Evolutionary conservation across 2,888 invertebrate genomes (phyloP), one percentile per base, ranked within the genome.

Genomic region (Mesopsocus fuscifrons): DNA sequence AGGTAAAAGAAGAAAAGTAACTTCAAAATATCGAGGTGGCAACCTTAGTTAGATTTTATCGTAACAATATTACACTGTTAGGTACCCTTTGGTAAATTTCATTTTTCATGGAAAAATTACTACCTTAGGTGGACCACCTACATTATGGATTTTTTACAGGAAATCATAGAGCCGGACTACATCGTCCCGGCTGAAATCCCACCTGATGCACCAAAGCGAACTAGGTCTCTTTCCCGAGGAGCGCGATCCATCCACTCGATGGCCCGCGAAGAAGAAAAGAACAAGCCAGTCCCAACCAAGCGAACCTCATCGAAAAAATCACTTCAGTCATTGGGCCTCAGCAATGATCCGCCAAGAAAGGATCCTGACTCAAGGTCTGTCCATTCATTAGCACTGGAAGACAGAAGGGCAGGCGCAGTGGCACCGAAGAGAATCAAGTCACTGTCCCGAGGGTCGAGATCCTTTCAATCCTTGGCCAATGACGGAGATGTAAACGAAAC

Each of bases 381-480:
- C 6, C 26, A 26, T 26, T 26, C 26, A 26, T 26, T 26, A 26
- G 26, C 26, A 26, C 6, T 26, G 26, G 26, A 26, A 9, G 38
- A 38, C 16, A 11, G n/a, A 18, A 4, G 4, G 6, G 18, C 17
- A 38, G 4, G 11, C 3, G 6, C 54, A 21, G 44, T 49, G 22
- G 50, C 49, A 17, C 54, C 54, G n/a, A 48, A 47, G 20, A 49
- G 54, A 33, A 52, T 41, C 2, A 41, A 41, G 21, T 41, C 40
- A 18, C 31, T 41, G 16, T 31, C 44, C 4, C 17, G 41, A 21
- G 31, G 41, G 3, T 17, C 44, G 6, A 20, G 20, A 21, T 31
- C 38, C 5, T 17, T 18, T 13, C 38, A 17, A 20, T 38, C 38
- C 5, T 38, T 38, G 71, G 72, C 3, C 61, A 69, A 3, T 60